A percentile compares a stretch with the other conserved stretches of the same genome.
These are phyloP conservation scores for Panagrolaimus sp. DNA, from an alignment of 1,140 invertebrate genomes.

Conservation along the genomic window DNA sequence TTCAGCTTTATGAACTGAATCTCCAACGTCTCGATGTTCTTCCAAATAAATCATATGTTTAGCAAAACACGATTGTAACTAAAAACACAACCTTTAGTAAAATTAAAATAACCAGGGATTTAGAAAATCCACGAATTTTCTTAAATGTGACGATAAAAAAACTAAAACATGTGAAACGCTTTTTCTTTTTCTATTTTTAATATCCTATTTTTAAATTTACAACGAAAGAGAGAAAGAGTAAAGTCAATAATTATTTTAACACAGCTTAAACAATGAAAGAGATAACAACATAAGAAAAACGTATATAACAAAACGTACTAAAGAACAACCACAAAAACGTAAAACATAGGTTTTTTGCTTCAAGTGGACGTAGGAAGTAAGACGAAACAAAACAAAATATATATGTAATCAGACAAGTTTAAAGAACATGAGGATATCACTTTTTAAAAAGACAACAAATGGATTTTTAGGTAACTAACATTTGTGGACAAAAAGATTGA, in stretches of 20 bases:
- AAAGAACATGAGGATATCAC: not conserved
- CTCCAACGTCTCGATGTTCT: conserved; percentile 55
- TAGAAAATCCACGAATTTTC: no score
- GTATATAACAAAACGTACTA: not conserved
- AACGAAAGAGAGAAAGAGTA: no score
- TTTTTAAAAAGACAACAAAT: no score
- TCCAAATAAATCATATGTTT: conserved; percentile 58
- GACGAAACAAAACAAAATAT: not conserved
- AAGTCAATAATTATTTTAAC: no score
- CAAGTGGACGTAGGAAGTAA: not conserved
- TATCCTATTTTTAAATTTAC: no score
- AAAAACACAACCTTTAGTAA: conserved; percentile 28
- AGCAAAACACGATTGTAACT: conserved; percentile 55
- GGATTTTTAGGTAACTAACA: no score
- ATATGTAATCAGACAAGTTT: not conserved
- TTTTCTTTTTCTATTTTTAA: no score
- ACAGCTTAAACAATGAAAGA: no score
- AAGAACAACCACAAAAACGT: not conserved
- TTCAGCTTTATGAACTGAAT: conserved; percentile 41
- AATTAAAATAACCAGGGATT: no score
- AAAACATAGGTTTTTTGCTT: not conserved
- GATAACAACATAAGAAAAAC: no score
- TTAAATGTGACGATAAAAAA: no score
- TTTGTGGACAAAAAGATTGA: not conserved
- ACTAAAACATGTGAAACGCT: no score